phyloP scores from a whole-genome alignment of 2,113 vertebrate species.

The Macaca nemestrina region DNA sequence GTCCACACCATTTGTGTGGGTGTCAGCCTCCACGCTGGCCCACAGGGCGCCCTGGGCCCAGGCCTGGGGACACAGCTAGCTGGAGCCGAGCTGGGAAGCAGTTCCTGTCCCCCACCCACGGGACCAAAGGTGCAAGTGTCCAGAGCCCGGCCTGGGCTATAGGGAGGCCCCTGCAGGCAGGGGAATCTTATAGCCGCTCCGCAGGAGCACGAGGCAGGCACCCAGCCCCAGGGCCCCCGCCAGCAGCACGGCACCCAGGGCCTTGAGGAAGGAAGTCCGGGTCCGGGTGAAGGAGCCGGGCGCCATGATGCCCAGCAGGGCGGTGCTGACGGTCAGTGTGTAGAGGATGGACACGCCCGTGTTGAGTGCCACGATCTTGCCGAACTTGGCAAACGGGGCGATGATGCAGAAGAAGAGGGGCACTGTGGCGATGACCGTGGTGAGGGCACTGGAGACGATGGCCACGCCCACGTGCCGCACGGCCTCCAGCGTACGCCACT shows the following conservation, averaged over 20 bases:
- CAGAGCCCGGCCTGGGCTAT: slow-evolving; percentile 70
- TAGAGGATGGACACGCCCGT: slow-evolving; percentile 94
- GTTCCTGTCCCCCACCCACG: neutral
- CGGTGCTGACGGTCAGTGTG: slow-evolving; percentile 94
- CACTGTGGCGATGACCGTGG: slow-evolving; percentile 94
- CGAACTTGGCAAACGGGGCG: slow-evolving; percentile 98
- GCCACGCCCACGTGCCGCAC: slow-evolving; percentile 95
- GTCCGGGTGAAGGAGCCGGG: slow-evolving; percentile 91
- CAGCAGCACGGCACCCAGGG: slow-evolving; percentile 85
- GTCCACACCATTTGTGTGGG: neutral
- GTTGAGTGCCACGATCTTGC: slow-evolving; percentile 98
- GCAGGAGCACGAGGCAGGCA: slow-evolving; percentile 87
- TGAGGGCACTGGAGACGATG: slow-evolving; percentile 95
- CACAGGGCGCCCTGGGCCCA: neutral
- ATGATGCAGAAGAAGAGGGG: slow-evolving; percentile 98
- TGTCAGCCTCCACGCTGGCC: neutral
- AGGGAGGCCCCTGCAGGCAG: slow-evolving; percentile 80
- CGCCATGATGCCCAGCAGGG: slow-evolving; percentile 91
- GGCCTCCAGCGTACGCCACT: slow-evolving; percentile 90
- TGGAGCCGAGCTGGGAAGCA: slow-evolving; percentile 72
- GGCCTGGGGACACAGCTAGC: slow-evolving; percentile 56
- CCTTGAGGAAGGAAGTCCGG: slow-evolving; percentile 93
- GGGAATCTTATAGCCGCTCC: slow-evolving; percentile 83
- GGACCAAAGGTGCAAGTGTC: slow-evolving; percentile 57
- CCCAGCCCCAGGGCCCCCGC: slow-evolving; percentile 83